Conservation (phyloP, 2,797 vertebrate genomes). For the Apodemus agrarius region DNA sequence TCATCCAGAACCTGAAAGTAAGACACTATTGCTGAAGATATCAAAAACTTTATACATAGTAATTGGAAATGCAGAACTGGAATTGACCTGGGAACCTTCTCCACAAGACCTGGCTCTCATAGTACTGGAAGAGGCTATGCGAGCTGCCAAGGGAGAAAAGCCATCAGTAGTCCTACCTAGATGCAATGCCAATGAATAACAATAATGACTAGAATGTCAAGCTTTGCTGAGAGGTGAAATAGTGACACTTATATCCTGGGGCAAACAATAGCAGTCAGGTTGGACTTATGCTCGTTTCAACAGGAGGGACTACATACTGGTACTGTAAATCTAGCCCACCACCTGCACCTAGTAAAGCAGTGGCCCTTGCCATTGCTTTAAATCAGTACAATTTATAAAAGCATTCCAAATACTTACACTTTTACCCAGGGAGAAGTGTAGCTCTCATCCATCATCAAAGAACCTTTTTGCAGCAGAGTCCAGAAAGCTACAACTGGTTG, state of each 20-base stretch:
- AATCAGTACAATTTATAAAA: background rate
- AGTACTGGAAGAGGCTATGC: background rate
- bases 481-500: background rate
- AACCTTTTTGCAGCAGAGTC: background rate
- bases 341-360: background rate
- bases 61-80: background rate
- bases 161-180: background rate
- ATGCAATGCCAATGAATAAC: background rate
- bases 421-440: background rate
- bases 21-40: background rate
- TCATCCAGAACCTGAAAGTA: background rate
- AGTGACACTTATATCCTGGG: background rate
- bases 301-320: background rate
- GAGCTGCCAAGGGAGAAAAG: background rate
- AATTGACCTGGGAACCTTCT: background rate
- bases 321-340: background rate
- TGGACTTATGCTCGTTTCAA: background rate
- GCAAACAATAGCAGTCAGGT: background rate
- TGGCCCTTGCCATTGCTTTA: background rate
- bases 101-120: background rate
- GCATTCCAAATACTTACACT: background rate
- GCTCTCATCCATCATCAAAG: background rate
- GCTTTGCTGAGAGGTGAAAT: background rate
- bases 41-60: background rate
- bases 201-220: background rate